Evolutionary conservation across 2,113 vertebrate species (phyloP), one percentile per base, ranked within the genome.

Genomic region (Chamaea fasciata): DNA sequence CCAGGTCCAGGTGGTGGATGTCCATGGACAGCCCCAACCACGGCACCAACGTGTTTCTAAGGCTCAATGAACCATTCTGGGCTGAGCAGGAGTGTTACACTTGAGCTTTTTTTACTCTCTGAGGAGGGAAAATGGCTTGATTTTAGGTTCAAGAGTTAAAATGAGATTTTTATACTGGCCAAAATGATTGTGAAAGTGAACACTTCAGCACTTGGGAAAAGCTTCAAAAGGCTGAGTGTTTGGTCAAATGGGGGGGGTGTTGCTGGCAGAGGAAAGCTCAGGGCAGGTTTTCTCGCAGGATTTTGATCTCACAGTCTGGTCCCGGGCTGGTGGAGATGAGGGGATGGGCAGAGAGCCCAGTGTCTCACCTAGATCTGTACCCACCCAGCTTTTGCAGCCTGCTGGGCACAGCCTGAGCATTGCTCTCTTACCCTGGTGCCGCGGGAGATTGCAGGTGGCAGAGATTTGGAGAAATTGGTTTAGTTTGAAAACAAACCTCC

Each of bases 401-500:
- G 6, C 22, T 74, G 63, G 49, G 28, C 37, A 13, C 1, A 3
- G 37, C 57, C 65, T 2, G 3, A 49, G 53, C 23, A 1, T 4
- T 1, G 14, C 16, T 47, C 5, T 41, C 44, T 57, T 57, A 11
- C 22, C 37, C 8, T n/a, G 27, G 4, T 74, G 26, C 28, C 42
- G 15, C 24, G 56, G n/a, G 35, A 75, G 16, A 13, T 8, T 23
- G 18, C 55, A 81, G 37, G 63, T 70, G 27, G 47, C 59, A 89
- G 44, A 59, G 60, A 70, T 37, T 52, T 57, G 33, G 46, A 75
- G 44, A 79, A 20, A 52, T 2, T 15, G 30, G 22, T 76, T 90
- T 68, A 9, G 39, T 84, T 46, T 93, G 85, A 71, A 87, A 92
- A 79, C 30, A 88, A 87, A 74, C 68, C 41, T 37, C 59, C 15